Evolutionary conservation across 2,888 invertebrate genomes (phyloP).

Genomic region (Neocrepidodera transversa): DNA sequence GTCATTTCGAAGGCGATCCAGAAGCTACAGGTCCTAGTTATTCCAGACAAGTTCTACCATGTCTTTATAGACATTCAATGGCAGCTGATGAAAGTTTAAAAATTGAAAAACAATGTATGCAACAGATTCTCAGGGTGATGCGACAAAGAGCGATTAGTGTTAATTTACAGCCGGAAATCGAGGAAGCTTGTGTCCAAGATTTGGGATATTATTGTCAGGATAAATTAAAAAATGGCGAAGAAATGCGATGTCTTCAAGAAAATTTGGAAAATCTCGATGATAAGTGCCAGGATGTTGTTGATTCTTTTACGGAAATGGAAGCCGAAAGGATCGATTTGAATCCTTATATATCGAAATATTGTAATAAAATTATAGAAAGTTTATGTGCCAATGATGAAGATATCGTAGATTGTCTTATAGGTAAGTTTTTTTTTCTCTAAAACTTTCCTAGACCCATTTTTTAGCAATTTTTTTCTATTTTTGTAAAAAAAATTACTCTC

Average conservation of each 20-base stretch:
- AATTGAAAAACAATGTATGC: slow-evolving; percentile 68
- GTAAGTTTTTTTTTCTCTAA: slow-evolving; percentile 76
- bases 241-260: slow-evolving; percentile 91
- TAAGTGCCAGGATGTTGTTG: slow-evolving; percentile 79
- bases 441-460: neutral
- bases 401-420: slow-evolving; percentile 92
- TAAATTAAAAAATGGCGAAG: slow-evolving; percentile 86
- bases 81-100: slow-evolving; percentile 52
- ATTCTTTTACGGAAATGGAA: slow-evolving; percentile 88
- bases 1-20: slow-evolving; percentile 83
- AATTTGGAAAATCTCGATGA: slow-evolving; percentile 73
- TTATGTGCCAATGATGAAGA: slow-evolving; percentile 83
- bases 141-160: slow-evolving; percentile 90
- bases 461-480: too few relatives aligned
- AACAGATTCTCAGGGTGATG: slow-evolving; percentile 91
- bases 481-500: too few relatives aligned
- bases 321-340: slow-evolving; percentile 86
- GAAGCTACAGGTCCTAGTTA: slow-evolving; percentile 74
- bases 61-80: slow-evolving; percentile 70
- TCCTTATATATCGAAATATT: slow-evolving; percentile 83
- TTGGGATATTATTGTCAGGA: slow-evolving; percentile 83
- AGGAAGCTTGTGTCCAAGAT: slow-evolving; percentile 87
- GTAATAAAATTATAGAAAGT: slow-evolving; percentile 78
- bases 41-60: slow-evolving; percentile 86
- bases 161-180: slow-evolving; percentile 92